Base-by-base conservation (phyloP, 1,140 invertebrate genomes). In the Drosophila pallidifrons region DNA sequence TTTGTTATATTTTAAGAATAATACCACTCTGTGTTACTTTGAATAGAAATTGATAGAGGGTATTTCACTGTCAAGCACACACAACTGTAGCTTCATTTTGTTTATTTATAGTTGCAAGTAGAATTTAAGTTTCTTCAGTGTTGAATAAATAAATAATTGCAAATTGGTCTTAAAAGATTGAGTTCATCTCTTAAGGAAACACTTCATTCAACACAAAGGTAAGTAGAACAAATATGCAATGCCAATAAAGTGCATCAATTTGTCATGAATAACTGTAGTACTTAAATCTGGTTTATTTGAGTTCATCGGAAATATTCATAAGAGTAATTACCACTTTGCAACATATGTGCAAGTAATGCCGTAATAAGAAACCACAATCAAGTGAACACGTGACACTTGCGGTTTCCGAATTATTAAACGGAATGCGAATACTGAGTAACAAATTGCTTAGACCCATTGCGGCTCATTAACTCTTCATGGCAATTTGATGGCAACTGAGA, bases 381-480 rank as follows among this genome's bases (percentile, higher is more conserved):
- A 83, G 65, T 71, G 79, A 69, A 69, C 83, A 87, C 83, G 83
- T 87, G 83, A 87, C 83, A 88, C 70, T 87, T 87, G 83, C 49
- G 82, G 82, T 77, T 77, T 69, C 79, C 79, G 63, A 89, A 71
- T 87, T 79, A 81, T 74, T 67, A 47, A 66, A 63, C 47, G 58
- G 54, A 69, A 78, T 77, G 55, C 46, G 61, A 75, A 75, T 75
- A 68, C 73, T 68, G 60, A 74, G 57, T 63, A 76, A 76, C 66
- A 79, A 89, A 71, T 80, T 75, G 66, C 46, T 20, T 43, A 57
- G 28, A 64, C 64, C 70, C 58, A 88, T 79, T 87, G 72, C 80
- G 83, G 83, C 85, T 87, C 83, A 87, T 87, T 87, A 89, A 82
- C 80, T 87, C 78, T 77, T 82, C 38, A 77, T 80, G 77, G 82